Evolutionary conservation across 2,113 vertebrate genomes (phyloP).

Genomic region (Coryphaenoides rupestris): DNA sequence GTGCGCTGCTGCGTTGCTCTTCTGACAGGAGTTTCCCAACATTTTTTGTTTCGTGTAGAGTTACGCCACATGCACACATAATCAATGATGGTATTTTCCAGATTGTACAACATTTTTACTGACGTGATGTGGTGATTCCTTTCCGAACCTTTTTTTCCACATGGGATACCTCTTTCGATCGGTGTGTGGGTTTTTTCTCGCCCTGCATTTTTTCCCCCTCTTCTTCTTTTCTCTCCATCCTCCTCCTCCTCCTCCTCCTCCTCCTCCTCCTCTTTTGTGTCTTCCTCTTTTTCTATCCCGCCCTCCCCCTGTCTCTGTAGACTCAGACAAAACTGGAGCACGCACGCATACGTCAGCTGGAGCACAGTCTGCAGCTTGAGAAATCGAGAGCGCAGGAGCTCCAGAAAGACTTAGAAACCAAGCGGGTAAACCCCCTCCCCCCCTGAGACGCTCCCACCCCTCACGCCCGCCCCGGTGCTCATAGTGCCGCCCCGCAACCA

Average conservation of each 20-base stretch:
- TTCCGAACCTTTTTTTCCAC: background rate
- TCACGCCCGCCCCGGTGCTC: too few species aligned
- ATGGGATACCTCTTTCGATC: background rate
- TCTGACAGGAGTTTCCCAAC: too few species aligned
- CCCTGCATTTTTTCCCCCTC: background rate
- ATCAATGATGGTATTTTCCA: too few species aligned
- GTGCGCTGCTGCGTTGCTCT: too few species aligned
- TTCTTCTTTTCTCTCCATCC: background rate
- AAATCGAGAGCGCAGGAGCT: constrained; percentile 90
- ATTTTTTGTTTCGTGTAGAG: too few species aligned
- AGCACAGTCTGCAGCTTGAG: constrained; percentile 91
- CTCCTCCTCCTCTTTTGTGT: background rate
- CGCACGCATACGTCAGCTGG: constrained; percentile 92
- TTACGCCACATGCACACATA: too few species aligned
- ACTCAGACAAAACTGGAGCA: constrained; percentile 97
- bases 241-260: background rate
- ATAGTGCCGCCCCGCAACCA: constrained; percentile 55
- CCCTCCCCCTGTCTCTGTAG: constrained; percentile 65
- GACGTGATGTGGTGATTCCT: background rate
- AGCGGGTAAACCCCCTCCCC: constrained; percentile 83
- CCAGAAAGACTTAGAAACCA: constrained; percentile 90
- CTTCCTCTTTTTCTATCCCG: constrained; percentile 22
- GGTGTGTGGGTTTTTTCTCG: background rate
- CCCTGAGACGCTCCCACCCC: too few species aligned
- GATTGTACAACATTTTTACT: too few species aligned